Evolutionary conservation across 2,797 vertebrate species (phyloP), one percentile per base, ranked within the genome.

Genomic region (Macroramphosus scolopax): DNA sequence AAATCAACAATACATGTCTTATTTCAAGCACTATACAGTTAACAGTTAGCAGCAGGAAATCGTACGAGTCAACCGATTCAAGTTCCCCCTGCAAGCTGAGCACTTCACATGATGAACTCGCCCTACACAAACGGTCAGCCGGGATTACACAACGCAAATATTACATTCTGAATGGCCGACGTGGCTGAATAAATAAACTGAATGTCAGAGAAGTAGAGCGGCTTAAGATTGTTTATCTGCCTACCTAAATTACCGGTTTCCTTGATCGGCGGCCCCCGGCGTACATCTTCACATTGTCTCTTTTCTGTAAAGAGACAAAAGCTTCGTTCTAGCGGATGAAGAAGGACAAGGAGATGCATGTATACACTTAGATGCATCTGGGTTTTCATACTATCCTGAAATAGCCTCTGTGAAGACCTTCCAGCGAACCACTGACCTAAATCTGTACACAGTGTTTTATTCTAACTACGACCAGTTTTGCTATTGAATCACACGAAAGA

Each of bases 41-140:
- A 31, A 59, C 22, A 20, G 13, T 45, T 65, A 83, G 75, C 80
- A 87, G 84, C 80, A 79, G 74, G 24, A 68, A 40, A 53, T 48
- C 26, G 44, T 38, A 49, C 7, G 8, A 54, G 32, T 31, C 28
- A 58, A 55, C n/a, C 31, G 31, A 48, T 62, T 77, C 13, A 60
- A 51, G 22, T 55, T 46, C 1, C 11, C 11, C 29, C 40, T 20
- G 18, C n/a, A 42, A 43, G 43, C 24, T 1, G n/a, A n/a, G n/a
- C 20, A 33, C 38, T 40, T 18, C 40, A 18, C 8, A 41, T 33
- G 25, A 42, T 38, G 37, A 57, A 47, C 29, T 34, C 50, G 20
- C 12, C 24, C 24, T 8, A 42, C 17, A 37, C 16, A 33, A 55
- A 50, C 51, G 54, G n/a, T n/a, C n/a, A n/a, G n/a, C n/a, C 15